These are phyloP conservation scores for Chydorus sphaericus DNA, from an alignment of 2,888 invertebrate species.

Conservation along the genomic window DNA sequence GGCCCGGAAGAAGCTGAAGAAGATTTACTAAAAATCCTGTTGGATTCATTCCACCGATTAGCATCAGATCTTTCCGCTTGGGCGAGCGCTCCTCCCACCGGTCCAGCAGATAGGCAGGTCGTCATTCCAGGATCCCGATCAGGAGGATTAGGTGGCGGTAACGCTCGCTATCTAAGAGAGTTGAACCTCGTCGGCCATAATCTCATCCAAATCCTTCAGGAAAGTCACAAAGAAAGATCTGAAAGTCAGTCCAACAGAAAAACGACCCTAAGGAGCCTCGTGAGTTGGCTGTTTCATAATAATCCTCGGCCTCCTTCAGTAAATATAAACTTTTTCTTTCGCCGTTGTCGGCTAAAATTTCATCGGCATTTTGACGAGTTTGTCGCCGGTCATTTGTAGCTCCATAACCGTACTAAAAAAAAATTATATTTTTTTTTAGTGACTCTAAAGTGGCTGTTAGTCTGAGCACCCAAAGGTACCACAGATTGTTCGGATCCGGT, in stretches of 20 bases:
- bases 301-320: slow-evolving; percentile 78
- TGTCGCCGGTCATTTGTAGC: slow-evolving; percentile 27
- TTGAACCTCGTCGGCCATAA: slow-evolving; percentile 73
- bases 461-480: slow-evolving; percentile 81
- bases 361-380: slow-evolving; percentile 65
- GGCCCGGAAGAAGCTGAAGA: slow-evolving; percentile 86
- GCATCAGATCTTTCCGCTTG: no score
- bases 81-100: no score
- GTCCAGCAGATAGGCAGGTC: no score
- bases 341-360: slow-evolving; percentile 74
- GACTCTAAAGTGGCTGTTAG: slow-evolving; percentile 88
- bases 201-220: slow-evolving; percentile 52
- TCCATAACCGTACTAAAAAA: not conserved
- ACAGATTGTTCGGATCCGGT: slow-evolving; percentile 35
- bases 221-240: slow-evolving; percentile 32
- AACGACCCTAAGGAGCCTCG: slow-evolving; percentile 65
- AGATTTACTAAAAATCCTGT: slow-evolving; percentile 77
- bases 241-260: slow-evolving; percentile 39
- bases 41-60: slow-evolving; percentile 87
- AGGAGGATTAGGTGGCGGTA: slow-evolving; percentile 19
- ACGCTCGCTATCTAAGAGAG: slow-evolving; percentile 59
- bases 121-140: no score
- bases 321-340: slow-evolving; percentile 44
- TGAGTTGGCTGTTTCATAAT: slow-evolving; percentile 65
- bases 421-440: slow-evolving; percentile 25